phyloP scores from a whole-genome alignment of 2,797 vertebrate species.

The Pipistrellus pipistrellus region DNA sequence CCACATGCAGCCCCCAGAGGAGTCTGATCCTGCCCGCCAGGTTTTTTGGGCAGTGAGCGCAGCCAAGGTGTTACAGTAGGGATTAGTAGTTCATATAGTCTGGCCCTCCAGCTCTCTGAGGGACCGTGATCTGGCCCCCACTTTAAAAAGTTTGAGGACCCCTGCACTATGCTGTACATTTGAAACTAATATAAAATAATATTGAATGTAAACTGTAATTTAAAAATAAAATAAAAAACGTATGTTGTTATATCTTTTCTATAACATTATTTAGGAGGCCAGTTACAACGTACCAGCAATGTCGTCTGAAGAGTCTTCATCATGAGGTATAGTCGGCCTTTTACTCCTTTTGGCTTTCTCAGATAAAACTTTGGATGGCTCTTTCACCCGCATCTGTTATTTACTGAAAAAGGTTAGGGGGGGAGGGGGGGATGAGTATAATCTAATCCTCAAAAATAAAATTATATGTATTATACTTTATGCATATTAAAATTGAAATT shows the following conservation, averaged over 20 bases:
- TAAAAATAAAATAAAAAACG: neutral
- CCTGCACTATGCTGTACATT: neutral
- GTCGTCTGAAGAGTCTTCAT: slow-evolving; percentile 99
- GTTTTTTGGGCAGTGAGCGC: no score
- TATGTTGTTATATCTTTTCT: neutral
- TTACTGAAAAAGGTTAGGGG: slow-evolving; percentile 78
- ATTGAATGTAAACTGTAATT: neutral
- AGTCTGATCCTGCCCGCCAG: no score
- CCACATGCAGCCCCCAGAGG: no score
- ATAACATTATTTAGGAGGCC: neutral
- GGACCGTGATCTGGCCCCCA: no score
- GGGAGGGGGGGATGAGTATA: neutral
- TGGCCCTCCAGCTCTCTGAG: no score
- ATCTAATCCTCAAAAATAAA: slow-evolving; percentile 61
- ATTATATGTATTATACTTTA: slow-evolving; percentile 31
- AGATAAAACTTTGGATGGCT: slow-evolving; percentile 92
- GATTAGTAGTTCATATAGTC: no score
- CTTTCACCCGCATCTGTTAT: slow-evolving; percentile 98
- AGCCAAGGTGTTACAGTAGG: no score
- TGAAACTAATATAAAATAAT: neutral
- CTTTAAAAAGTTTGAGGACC: no score
- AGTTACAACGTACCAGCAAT: slow-evolving; percentile 91
- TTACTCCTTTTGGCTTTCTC: slow-evolving; percentile 96
- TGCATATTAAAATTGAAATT: slow-evolving; percentile 24
- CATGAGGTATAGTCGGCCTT: slow-evolving; percentile 92